Evolutionary conservation across 1,140 invertebrate species (phyloP), one percentile per base, ranked within the genome.

Genomic region (Cotesia typhae): DNA sequence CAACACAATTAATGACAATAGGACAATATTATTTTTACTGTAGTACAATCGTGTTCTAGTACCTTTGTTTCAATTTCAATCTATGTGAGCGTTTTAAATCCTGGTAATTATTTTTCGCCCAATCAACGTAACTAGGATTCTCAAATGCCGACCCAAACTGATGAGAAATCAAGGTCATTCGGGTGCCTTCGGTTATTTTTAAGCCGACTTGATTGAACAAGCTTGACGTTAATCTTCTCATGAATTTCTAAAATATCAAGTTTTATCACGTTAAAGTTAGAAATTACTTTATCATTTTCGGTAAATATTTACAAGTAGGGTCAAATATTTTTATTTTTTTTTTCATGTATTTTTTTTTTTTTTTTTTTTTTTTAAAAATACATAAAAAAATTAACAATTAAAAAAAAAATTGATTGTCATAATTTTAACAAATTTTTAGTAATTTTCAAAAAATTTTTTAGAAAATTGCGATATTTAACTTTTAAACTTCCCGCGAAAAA

Each of bases 161-260:
- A 3, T 89, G 78, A 0, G 88, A 79, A 37, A 87, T 83, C 67
- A 88, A 83, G 7, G 85, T 84, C 1, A 90, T 75, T 67, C 86
- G 83, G 0, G 85, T 83, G n/a, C 88, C 88, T 67, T 88, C 73
- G 0, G 76, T 37, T 5, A 81, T 35, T 28, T 72, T 74, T 5
- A 72, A 72, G 9, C 76, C 75, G 3, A 80, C 71, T 37, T 77
- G 78, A 9, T 69, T 74, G 37, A 82, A 83, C 17, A 85, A 74
- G 9, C 72, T 75, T 1, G 81, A 80, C 0, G 85, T 77, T 36
- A 85, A 80, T 12, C 74, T 75, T 14, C 77, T 73, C 74, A 85
- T 77, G 69, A 80, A 85, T 67, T 84, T 79, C 85, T 86, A 64
- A 36, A 75, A 77, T 41, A 41, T 71, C 59, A 20, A 20, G 7